Evolutionary conservation across 2,113 vertebrate genomes (phyloP).

Genomic region (Gyps fulvus): DNA sequence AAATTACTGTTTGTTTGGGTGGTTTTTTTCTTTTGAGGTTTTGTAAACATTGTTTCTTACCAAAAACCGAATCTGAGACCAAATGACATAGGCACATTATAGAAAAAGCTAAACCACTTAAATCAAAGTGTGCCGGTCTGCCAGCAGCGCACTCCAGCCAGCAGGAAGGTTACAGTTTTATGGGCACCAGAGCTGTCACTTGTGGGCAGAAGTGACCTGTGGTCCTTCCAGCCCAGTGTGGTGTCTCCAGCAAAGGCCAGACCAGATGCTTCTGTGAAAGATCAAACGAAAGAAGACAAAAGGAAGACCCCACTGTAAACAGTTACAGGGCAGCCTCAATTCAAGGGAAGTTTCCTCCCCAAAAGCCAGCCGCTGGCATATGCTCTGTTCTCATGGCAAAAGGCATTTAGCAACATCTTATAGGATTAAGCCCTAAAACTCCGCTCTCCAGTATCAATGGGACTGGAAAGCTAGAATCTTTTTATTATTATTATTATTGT

Average conservation of each 20-base stretch:
- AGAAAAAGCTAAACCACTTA: not conserved
- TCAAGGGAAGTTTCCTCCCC: slow-evolving; percentile 5
- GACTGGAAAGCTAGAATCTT: not conserved
- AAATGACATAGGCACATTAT: not conserved
- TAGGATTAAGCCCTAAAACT: slow-evolving; percentile 8
- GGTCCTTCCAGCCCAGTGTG: slow-evolving; percentile 41
- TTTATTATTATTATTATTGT: not conserved
- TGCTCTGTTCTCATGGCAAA: slow-evolving; percentile 39
- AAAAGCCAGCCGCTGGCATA: not conserved
- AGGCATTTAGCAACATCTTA: slow-evolving; percentile 21
- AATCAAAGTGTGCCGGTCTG: not conserved
- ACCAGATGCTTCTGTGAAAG: slow-evolving; percentile 57
- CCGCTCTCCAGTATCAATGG: not conserved
- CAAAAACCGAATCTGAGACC: not conserved
- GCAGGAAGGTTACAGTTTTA: slow-evolving; percentile 30
- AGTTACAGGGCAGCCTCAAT: slow-evolving; percentile 9
- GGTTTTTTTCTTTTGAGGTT: not conserved
- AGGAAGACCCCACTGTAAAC: slow-evolving; percentile 53
- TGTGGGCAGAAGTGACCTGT: slow-evolving; percentile 38
- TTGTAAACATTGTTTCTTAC: not conserved
- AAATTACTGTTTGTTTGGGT: not conserved
- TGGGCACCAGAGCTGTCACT: slow-evolving; percentile 38
- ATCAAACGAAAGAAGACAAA: slow-evolving; percentile 53
- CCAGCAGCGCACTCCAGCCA: not conserved
- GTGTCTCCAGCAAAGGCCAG: slow-evolving; percentile 30